Evolutionary conservation across 2,113 vertebrate genomes (phyloP).

Genomic region (Prochilodus magdalenae): DNA sequence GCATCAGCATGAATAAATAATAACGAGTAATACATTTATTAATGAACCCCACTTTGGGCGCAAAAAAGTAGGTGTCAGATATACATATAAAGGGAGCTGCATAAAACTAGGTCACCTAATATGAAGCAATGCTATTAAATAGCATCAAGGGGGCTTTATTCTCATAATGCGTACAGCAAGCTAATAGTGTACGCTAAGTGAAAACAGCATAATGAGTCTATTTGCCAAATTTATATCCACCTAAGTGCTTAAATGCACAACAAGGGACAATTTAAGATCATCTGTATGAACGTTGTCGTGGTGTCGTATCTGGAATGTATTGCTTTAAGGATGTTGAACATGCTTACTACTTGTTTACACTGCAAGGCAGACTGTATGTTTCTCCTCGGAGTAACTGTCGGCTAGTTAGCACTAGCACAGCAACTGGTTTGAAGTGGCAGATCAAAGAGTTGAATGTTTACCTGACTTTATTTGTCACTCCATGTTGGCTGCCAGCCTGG

Average conservation of each 20-base stretch:
- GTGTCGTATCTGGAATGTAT: neutral
- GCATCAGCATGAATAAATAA: conserved; percentile 35
- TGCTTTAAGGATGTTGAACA: neutral
- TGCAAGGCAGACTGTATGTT: neutral
- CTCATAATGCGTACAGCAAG: neutral
- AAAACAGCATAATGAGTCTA: neutral
- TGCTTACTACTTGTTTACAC: neutral
- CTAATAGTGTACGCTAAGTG: neutral
- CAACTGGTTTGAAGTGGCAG: conserved; percentile 9
- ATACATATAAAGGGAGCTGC: conserved; percentile 27
- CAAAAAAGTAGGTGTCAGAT: neutral
- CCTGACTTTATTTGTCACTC: conserved; percentile 27
- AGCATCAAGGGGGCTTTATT: conserved; percentile 28
- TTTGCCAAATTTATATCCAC: conserved; percentile 16
- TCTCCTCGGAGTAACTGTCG: conserved; percentile 4
- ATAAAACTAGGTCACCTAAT: conserved; percentile 18
- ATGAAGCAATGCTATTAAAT: neutral
- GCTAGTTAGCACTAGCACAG: neutral
- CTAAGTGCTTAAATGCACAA: neutral
- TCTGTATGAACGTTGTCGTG: neutral
- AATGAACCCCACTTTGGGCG: conserved; percentile 4
- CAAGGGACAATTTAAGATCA: conserved; percentile 13
- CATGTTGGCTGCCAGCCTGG: neutral
- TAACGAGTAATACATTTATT: conserved; percentile 31
- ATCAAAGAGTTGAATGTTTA: conserved; percentile 27